Evolutionary conservation across 2,113 vertebrate species (phyloP), one percentile per base, ranked within the genome.

Genomic region (Nycticryphes semicollaris): DNA sequence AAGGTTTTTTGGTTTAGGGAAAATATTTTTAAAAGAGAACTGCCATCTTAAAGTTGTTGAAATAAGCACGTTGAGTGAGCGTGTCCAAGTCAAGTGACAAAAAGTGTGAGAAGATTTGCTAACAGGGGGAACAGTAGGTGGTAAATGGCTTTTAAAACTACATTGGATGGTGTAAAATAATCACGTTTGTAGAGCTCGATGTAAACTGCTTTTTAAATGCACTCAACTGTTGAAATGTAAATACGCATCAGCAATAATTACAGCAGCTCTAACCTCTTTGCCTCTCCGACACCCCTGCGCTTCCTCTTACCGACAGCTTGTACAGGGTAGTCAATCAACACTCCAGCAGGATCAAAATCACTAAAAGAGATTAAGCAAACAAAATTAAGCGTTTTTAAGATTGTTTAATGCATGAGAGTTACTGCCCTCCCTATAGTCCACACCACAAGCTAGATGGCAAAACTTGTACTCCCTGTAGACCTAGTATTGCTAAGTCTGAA

Each of bases 341-440:
- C 28, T 67, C 12, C 0, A 6, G 9, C 54, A 64, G 88, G 53
- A 54, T 57, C 75, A 45, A 88, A 70, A 43, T 14, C 66, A 77
- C 9, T 2, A 43, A 66, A 59, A 35, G 4, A 19, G 14, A 69
- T 78, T 4, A 43, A 66, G 63, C 14, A 31, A 45, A 31, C 20
- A 64, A 64, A 90, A 43, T 24, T 2, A n/a, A 51, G 25, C 8
- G 12, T 37, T 73, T 66, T 54, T 33, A 82, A 62, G 35, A 25
- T 12, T 60, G 53, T n/a, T 82, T 53, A 41, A 11, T 14, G 3
- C 14, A 4, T 23, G 39, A 53, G 28, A 84, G 51, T 69, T 51
- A 9, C 6, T 75, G 45, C 27, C 5, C 7, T 68, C 17, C 28
- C 16, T 4, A 3, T 10, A 9, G 43, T 33, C 51, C 0, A 0